Evolutionary conservation across 2,113 vertebrate genomes (phyloP).

Genomic region (Holacanthus passer): DNA sequence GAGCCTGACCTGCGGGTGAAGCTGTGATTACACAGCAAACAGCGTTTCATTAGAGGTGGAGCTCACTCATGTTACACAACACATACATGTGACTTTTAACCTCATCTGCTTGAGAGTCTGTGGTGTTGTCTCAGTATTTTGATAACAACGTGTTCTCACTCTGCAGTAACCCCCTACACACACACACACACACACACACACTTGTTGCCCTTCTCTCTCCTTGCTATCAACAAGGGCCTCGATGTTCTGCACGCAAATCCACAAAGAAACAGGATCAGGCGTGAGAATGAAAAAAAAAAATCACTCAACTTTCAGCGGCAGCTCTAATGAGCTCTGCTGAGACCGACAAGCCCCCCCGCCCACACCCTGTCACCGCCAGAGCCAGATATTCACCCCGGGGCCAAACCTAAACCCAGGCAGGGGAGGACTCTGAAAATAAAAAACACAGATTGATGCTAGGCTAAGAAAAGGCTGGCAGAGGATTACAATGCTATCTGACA

Average conservation of each 20-base stretch:
- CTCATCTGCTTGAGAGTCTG: conserved; percentile 9
- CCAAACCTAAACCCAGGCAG: conserved; percentile 14
- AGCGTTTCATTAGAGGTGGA: not conserved
- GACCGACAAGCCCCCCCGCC: conserved; percentile 3
- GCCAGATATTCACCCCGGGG: conserved; percentile 31
- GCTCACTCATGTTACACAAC: conserved; percentile 31
- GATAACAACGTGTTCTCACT: conserved; percentile 48
- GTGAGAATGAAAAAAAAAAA: conserved; percentile 55
- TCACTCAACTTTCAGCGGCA: conserved; percentile 56
- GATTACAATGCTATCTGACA: conserved; percentile 74
- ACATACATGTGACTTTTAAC: conserved; percentile 25
- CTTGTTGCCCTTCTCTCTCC: not conserved
- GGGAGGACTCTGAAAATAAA: conserved; percentile 53
- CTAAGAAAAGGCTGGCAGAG: conserved; percentile 56
- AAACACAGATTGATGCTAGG: conserved; percentile 44
- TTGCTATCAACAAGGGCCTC: conserved; percentile 39
- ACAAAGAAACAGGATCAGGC: conserved; percentile 71
- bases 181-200: not conserved
- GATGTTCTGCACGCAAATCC: conserved; percentile 68
- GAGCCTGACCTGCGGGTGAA: conserved; percentile 1
- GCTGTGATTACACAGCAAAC: conserved; percentile 27
- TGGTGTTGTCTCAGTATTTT: conserved; percentile 41
- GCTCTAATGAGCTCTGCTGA: conserved; percentile 59
- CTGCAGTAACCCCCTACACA: not conserved
- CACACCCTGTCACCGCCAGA: not conserved